A percentile compares a stretch with the other conserved stretches of the same genome.
Evolutionary conservation across 2,797 vertebrate genomes (phyloP).

Genomic region (Smutsia gigantea): DNA sequence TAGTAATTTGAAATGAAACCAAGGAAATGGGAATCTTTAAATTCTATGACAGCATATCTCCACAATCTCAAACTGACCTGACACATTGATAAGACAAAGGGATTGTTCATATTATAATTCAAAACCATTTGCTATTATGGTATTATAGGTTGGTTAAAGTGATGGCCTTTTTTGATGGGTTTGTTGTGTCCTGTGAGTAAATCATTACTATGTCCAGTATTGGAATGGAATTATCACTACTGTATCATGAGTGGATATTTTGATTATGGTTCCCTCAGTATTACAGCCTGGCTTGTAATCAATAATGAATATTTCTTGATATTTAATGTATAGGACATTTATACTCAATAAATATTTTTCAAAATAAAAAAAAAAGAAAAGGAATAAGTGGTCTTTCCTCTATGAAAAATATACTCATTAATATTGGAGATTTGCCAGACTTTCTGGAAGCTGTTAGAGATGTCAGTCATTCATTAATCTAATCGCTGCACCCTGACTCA

Average conservation of each 20-base stretch:
- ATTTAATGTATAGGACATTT: constrained; percentile 83
- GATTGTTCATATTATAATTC: constrained; percentile 53
- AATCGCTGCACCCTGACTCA: not conserved
- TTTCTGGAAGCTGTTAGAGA: not conserved
- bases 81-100: constrained; percentile 77
- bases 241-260: constrained; percentile 65
- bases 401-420: not conserved
- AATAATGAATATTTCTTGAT: constrained; percentile 80
- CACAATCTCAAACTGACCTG: constrained; percentile 81
- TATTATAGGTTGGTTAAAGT: constrained; percentile 54
- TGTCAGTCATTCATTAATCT: not conserved
- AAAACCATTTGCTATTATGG: constrained; percentile 64
- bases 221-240: constrained; percentile 74
- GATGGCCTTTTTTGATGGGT: constrained; percentile 55
- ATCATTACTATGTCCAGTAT: constrained; percentile 57
- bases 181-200: constrained; percentile 71
- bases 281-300: constrained; percentile 76
- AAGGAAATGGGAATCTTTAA: constrained; percentile 78
- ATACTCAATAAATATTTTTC: constrained; percentile 83
- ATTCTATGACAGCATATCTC: constrained; percentile 86
- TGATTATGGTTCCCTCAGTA: constrained; percentile 69
- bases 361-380: constrained; percentile 65
- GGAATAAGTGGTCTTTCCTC: not conserved
- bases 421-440: not conserved
- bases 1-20: constrained; percentile 73